Evolutionary conservation across 2,113 vertebrate species (phyloP), one percentile per base, ranked within the genome.

Genomic region (Melanotaenia duboulayi): DNA sequence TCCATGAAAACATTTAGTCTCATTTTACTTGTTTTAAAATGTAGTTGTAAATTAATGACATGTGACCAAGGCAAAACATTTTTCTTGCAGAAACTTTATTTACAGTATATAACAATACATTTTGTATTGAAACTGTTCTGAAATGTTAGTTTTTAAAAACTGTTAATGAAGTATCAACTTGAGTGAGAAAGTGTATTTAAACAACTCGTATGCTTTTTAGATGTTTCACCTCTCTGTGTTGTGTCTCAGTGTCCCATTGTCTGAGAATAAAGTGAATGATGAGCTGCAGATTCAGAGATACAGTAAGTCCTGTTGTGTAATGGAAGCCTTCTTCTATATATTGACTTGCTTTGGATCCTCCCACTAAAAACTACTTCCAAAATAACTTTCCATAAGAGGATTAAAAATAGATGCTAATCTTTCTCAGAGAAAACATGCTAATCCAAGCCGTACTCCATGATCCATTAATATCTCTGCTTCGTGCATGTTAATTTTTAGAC

Each of bases 391-490:
- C 46, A 49, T 79, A 72, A 79, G 60, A 12, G 62, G 64, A 71
- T 80, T 71, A 71, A 81, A 78, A 84, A 76, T 63, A 84, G 70
- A 82, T 81, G 32, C 48, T 74, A 55, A 72, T 77, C 76, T 82
- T 59, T 69, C 20, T 55, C 55, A 57, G 55, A 70, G 44, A 42
- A 74, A 60, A 58, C 28, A 49, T 58, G 14, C 40, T 70, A 56
- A 74, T 83, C 74, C 51, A 46, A 12, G 37, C 39, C 46, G 52
- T 65, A 64, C 57, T 61, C 39, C 42, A 55, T 25, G 25, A 62
- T 57, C 63, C 49, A 81, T 80, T 82, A 74, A 73, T 71, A 57
- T 63, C 62, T 55, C 55, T 51, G 54, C 59, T 46, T 78, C 32
- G 56, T 24, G 5, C 67, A 59, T 85, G 82, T 78, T 80, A 65